A percentile compares a stretch with the other conserved stretches of the same genome.
These are phyloP conservation scores for Metellina segmentata DNA, from an alignment of 2,888 invertebrate genomes.

Conservation along the genomic window DNA sequence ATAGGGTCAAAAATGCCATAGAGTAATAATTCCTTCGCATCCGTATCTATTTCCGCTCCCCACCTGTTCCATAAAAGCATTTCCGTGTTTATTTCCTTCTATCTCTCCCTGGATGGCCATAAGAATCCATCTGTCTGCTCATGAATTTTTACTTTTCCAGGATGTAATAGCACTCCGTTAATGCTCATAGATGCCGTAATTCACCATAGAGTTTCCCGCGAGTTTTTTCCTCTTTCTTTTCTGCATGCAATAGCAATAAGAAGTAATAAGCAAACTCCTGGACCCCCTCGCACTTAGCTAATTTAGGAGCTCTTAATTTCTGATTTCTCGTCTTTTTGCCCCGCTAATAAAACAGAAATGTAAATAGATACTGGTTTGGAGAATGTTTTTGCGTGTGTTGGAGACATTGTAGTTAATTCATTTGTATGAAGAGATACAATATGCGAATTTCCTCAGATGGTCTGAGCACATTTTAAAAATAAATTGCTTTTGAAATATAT, in stretches of 20 bases:
- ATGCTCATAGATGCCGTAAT: conserved; percentile 36
- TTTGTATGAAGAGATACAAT: neutral
- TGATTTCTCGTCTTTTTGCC: conserved; percentile 41
- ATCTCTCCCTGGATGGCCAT: conserved; percentile 37
- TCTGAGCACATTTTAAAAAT: too few species aligned
- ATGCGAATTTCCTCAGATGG: too few species aligned
- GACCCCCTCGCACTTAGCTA: conserved; percentile 3
- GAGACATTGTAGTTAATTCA: neutral
- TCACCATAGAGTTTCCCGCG: conserved; percentile 3
- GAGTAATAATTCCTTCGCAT: conserved; percentile 39
- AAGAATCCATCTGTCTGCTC: conserved; percentile 45
- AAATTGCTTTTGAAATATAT: too few species aligned
- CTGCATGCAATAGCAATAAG: conserved; percentile 32
- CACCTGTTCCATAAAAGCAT: conserved; percentile 51
- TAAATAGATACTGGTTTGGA: neutral
- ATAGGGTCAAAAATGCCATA: conserved; percentile 12
- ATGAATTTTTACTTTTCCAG: conserved; percentile 62
- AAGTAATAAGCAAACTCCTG: conserved; percentile 36
- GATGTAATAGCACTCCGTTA: conserved; percentile 29
- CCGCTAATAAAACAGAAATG: conserved; percentile 24
- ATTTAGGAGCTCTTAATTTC: conserved; percentile 60
- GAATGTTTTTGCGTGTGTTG: neutral
- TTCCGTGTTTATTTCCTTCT: conserved; percentile 43
- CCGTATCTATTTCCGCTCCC: conserved; percentile 23
- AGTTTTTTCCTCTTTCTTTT: conserved; percentile 14